These are phyloP conservation scores for Blera fallax DNA, from an alignment of 2,888 invertebrate genomes.

Conservation along the genomic window DNA sequence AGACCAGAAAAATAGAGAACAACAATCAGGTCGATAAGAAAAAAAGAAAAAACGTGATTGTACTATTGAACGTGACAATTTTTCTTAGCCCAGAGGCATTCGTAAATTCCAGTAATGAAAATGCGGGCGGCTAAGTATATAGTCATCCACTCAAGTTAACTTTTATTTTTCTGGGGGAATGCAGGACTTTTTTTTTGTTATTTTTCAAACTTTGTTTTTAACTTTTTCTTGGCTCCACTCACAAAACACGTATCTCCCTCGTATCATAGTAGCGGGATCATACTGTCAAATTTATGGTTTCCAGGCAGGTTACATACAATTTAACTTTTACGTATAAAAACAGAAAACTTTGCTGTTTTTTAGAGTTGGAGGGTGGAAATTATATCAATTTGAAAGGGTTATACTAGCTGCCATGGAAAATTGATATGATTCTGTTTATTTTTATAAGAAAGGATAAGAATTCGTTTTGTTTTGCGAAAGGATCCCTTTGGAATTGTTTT, in stretches of 20 bases:
- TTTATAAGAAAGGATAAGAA: background rate
- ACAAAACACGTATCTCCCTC: background rate
- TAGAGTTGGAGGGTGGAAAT: background rate
- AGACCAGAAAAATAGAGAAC: background rate
- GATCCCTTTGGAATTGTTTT: background rate
- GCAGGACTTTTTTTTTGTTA: background rate
- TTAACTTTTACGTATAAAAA: conserved; percentile 7
- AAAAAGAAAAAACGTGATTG: background rate
- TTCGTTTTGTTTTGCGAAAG: background rate
- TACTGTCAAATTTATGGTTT: background rate
- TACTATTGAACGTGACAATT: conserved; percentile 8
- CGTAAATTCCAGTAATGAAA: background rate
- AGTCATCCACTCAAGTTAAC: background rate
- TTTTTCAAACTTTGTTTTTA: background rate
- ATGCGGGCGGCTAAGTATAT: background rate
- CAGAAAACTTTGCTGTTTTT: background rate
- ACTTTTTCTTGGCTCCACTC: background rate
- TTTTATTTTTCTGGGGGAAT: background rate
- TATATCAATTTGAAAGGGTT: background rate
- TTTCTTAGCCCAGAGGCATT: background rate
- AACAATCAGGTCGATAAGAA: background rate
- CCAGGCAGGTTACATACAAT: conserved; percentile 1
- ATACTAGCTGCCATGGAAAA: background rate
- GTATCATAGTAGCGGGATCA: background rate
- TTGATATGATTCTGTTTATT: background rate